Conservation (phyloP, 1,140 invertebrate species). For the Hylaeus anthracinus region DNA sequence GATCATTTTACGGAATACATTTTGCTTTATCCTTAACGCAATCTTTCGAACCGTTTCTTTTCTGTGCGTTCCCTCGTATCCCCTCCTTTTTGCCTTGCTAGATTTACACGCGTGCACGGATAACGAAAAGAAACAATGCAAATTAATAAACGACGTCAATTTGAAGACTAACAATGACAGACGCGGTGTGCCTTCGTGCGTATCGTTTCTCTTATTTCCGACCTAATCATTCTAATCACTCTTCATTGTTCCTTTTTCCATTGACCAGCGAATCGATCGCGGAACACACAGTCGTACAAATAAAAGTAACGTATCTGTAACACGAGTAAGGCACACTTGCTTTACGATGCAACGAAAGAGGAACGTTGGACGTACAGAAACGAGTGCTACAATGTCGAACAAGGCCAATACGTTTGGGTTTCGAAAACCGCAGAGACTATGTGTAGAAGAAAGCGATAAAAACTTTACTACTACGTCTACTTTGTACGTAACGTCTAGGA, state of each 20-base stretch:
- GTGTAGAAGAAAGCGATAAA: too few relatives aligned
- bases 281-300: neutral
- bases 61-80: too few relatives aligned
- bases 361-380: neutral
- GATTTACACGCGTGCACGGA: neutral
- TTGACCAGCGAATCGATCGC: neutral
- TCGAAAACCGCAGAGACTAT: neutral
- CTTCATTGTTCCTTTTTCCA: neutral
- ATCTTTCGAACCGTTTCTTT: neutral
- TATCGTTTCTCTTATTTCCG: too few relatives aligned
- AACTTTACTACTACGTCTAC: too few relatives aligned
- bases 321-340: too few relatives aligned
- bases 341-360: neutral
- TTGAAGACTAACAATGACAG: neutral
- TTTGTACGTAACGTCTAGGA: neutral
- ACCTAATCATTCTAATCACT: too few relatives aligned
- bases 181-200: too few relatives aligned
- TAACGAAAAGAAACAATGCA: neutral
- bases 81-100: neutral
- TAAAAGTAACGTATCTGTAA: neutral
- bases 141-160: neutral
- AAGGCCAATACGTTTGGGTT: neutral
- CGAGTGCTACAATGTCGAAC: conserved; percentile 2
- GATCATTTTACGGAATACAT: conserved; percentile 1
- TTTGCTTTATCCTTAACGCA: neutral